These are phyloP conservation scores for Linhomoeus sp. DNA, from an alignment of 2,888 invertebrate species.

Conservation along the genomic window DNA sequence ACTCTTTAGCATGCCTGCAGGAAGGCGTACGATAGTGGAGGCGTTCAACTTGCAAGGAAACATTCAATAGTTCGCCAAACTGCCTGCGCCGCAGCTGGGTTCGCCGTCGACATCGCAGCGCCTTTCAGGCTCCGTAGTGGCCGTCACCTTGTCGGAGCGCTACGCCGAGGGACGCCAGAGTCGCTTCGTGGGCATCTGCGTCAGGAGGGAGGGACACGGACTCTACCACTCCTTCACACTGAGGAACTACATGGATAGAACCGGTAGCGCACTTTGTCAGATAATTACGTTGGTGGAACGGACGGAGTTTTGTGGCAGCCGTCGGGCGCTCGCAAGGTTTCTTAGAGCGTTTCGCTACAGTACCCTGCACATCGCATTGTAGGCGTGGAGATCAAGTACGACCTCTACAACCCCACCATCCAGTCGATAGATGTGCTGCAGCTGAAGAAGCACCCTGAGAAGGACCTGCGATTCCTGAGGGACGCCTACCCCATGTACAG, in stretches of 20 bases:
- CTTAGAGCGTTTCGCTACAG: too few relatives aligned
- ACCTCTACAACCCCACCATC: constrained; percentile 74
- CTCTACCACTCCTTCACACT: constrained; percentile 63
- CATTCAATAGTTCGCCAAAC: too few relatives aligned
- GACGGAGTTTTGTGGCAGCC: too few relatives aligned
- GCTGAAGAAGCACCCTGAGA: constrained; percentile 77
- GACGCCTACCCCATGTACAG: constrained; percentile 62
- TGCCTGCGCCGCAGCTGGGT: too few relatives aligned
- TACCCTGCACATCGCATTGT: too few relatives aligned
- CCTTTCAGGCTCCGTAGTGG: constrained; percentile 55
- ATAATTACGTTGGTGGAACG: too few relatives aligned
- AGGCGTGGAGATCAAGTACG: constrained; percentile 49
- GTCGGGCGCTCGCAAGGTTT: too few relatives aligned
- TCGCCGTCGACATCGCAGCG: too few relatives aligned
- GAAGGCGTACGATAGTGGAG: too few relatives aligned
- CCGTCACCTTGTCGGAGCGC: constrained; percentile 63
- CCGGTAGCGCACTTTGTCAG: constrained; percentile 42
- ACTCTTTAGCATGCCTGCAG: too few relatives aligned
- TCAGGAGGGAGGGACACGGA: constrained; percentile 58
- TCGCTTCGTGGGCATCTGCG: constrained; percentile 83
- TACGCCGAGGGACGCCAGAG: constrained; percentile 63
- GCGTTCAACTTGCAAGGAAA: too few relatives aligned
- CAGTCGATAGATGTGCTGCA: constrained; percentile 67
- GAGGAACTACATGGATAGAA: constrained; percentile 75
- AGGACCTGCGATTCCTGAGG: constrained; percentile 59